Conservation (phyloP, 2,113 vertebrate genomes). For the Piprites chloris region DNA sequence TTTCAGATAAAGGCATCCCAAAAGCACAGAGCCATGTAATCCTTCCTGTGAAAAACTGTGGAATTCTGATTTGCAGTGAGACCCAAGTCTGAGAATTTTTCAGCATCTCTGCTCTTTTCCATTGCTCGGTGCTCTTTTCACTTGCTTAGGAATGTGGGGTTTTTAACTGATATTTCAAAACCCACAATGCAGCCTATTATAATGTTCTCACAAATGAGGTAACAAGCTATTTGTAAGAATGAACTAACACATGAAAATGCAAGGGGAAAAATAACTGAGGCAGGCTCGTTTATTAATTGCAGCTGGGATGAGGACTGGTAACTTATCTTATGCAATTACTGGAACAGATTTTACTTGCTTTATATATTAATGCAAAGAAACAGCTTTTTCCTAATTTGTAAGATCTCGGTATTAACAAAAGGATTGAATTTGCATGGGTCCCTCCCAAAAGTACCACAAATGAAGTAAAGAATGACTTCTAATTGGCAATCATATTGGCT, state of each 20-base stretch:
- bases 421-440: not conserved
- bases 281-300: not conserved
- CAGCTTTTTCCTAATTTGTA: not conserved
- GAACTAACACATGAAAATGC: not conserved
- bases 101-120: not conserved
- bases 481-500: not conserved
- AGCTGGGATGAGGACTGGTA: not conserved
- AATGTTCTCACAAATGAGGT: not conserved
- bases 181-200: not conserved
- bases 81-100: not conserved
- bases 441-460: not conserved
- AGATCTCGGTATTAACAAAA: not conserved
- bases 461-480: not conserved
- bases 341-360: not conserved
- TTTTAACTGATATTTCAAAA: not conserved
- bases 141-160: not conserved
- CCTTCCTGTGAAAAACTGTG: not conserved
- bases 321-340: not conserved
- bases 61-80: not conserved
- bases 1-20: not conserved
- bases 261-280: not conserved
- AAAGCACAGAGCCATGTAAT: not conserved
- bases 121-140: not conserved
- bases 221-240: conserved; percentile 21
- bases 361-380: not conserved